Evolutionary conservation across 2,888 invertebrate genomes (phyloP), one percentile per base, ranked within the genome.

Genomic region (Microlaimidae sp.): DNA sequence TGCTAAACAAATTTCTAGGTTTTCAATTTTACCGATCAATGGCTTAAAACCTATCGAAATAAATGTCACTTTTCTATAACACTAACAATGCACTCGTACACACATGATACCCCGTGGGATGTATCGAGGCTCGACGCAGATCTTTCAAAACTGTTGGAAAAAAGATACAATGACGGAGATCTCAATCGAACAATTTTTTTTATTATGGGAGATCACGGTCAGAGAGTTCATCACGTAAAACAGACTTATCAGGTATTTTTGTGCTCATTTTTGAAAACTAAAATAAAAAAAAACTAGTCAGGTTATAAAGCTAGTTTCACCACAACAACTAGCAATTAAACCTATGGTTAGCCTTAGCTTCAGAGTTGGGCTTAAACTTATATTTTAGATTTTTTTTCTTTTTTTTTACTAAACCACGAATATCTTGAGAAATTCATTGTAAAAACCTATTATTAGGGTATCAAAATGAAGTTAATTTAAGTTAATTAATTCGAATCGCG

Each of bases 31-130:
- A 10, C 23, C 5, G 23, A 43, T 10, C 43, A 21, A n/a, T 43
- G 43, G 43, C 23, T 43, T 5, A n/a, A n/a, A 10, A 5, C 5
- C 43, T 43, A 43, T 21, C 13, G n/a, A 19, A 21, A 43, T 24
- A 43, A n/a, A n/a, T 43, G 43, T n/a, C 43, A 43, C 23, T 43
- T 43, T n/a, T 43, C 43, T n/a, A 5, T 43, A 43, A 43, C 43
- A 21, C 7, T 43, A 21, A 24, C 43, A n/a, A n/a, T 43, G 43
- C 43, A 43, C n/a, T n/a, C n/a, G 21, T 43, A 43, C 43, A 43
- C 43, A 24, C 43, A 43, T 21, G 43, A 43, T n/a, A n/a, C 7
- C 23, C 43, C 43, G 17, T 19, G 43, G 17, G 43, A 21, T 19
- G 23, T 43, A 7, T 7, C 7, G 23, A 43, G 23, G 7, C 23